phyloP scores from a whole-genome alignment of 2,888 invertebrate species.

The Apamea monoglypha region DNA sequence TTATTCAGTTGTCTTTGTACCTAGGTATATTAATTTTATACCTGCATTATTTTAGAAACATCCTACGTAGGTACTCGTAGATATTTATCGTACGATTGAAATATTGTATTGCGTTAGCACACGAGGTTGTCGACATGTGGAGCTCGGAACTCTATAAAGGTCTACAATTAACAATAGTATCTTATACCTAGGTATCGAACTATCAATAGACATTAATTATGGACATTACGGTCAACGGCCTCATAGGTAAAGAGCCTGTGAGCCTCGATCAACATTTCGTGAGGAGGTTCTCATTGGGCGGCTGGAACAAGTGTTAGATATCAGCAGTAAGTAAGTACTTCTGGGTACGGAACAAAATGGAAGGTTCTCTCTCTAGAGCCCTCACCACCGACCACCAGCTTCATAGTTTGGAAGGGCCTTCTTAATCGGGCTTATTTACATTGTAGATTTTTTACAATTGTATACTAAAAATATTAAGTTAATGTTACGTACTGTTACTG shows the following conservation, averaged over 20 bases:
- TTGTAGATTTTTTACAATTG: neutral
- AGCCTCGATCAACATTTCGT: constrained; percentile 3
- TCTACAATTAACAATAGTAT: neutral
- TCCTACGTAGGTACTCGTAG: neutral
- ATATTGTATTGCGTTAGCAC: neutral
- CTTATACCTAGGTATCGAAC: neutral
- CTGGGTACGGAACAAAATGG: neutral
- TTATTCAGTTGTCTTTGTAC: neutral
- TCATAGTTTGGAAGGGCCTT: neutral
- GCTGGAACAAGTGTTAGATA: neutral
- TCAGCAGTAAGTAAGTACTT: neutral
- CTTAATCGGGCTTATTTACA: neutral
- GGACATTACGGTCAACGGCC: constrained; percentile 6
- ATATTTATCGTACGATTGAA: neutral
- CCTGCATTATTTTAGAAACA: constrained; percentile 5
- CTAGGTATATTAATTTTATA: neutral
- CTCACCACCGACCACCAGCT: neutral
- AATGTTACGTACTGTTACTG: neutral
- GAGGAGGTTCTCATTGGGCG: neutral
- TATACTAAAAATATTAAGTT: neutral
- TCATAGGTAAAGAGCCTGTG: neutral
- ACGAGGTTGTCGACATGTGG: constrained; percentile 6
- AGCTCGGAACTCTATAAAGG: neutral
- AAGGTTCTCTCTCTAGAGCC: neutral
- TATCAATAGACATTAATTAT: neutral